These are phyloP conservation scores for Agrotis ipsilon DNA, from an alignment of 2,888 invertebrate species.

Conservation along the genomic window DNA sequence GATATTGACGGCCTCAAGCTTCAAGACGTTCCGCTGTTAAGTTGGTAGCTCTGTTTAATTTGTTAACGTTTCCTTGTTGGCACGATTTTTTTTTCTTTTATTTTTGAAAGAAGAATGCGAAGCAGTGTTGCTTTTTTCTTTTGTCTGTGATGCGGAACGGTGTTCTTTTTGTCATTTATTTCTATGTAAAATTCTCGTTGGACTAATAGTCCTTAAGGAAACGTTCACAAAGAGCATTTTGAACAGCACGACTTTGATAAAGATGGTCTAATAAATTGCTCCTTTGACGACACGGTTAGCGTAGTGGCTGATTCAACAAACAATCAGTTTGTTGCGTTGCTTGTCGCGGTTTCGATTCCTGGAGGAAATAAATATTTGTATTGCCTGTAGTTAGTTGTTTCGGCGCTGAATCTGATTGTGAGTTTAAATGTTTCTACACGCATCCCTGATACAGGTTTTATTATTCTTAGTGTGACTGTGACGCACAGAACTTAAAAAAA, in stretches of 20 bases:
- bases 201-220: background rate
- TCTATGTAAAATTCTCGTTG: conserved; percentile 10
- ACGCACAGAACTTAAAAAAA: too few relatives aligned
- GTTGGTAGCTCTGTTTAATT: conserved; percentile 9
- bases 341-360: too few relatives aligned
- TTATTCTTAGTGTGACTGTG: too few relatives aligned
- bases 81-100: background rate
- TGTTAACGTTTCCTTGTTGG: conserved; percentile 15
- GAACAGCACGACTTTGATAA: background rate
- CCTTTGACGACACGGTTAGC: background rate
- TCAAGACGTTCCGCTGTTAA: conserved; percentile 37
- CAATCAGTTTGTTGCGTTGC: too few relatives aligned
- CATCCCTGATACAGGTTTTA: too few relatives aligned
- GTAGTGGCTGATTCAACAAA: too few relatives aligned
- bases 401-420: too few relatives aligned
- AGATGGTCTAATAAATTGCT: background rate
- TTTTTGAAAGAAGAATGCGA: background rate
- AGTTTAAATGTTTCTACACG: too few relatives aligned
- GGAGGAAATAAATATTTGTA: too few relatives aligned
- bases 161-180: background rate
- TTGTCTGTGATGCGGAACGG: too few relatives aligned
- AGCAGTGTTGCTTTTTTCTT: background rate
- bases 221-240: background rate
- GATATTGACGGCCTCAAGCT: conserved; percentile 40
- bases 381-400: too few relatives aligned